Evolutionary conservation across 92 coral and sea anemone species (phyloP), one percentile per base, ranked within the genome.

Genomic region (Phenganax marumi): DNA sequence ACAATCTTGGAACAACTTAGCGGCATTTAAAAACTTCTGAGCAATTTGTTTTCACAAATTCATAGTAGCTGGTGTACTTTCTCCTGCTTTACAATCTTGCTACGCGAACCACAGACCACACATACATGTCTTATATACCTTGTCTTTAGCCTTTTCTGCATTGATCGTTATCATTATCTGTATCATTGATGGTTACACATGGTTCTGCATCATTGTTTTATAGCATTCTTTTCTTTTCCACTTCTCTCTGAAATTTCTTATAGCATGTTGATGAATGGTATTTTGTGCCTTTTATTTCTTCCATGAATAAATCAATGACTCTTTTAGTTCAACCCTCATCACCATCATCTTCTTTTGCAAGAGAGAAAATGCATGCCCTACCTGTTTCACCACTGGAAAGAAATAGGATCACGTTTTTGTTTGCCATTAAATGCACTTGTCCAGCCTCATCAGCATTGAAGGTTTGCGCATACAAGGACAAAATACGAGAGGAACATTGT

Each of bases 181-280:
- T 26, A 62, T 62, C 43, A 62, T 62, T n/a, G 26, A 62, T 39
- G 10, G 68, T 18, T 62, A 62, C 33, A 62, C 13, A 62, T 19
- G 13, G 68, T 62, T 62, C 33, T 19, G 25, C 68, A 62, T 62
- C 33, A 26, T 18, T 62, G 68, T 26, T 19, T 62, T 19, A 3
- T 62, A 5, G 12, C 63, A 7, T 62, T 62, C 26, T 23, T 19
- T 19, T 62, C 43, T 62, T 62, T 19, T 62, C 68, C 68, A 62
- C 4, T 1, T 62, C 68, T 62, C 68, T 62, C 68, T 62, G 68
- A 23, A 62, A 62, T 18, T 62, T 62, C 68, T 62, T 62, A 23
- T 62, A 62, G 26, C 68, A 62, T 26, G 68, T 62, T 62, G 68
- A 62, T 19, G 43, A 62, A 62, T 62, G 68, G 68, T 62, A 62